phyloP scores from a whole-genome alignment of 2,888 invertebrate species.

The Altica lythri region DNA sequence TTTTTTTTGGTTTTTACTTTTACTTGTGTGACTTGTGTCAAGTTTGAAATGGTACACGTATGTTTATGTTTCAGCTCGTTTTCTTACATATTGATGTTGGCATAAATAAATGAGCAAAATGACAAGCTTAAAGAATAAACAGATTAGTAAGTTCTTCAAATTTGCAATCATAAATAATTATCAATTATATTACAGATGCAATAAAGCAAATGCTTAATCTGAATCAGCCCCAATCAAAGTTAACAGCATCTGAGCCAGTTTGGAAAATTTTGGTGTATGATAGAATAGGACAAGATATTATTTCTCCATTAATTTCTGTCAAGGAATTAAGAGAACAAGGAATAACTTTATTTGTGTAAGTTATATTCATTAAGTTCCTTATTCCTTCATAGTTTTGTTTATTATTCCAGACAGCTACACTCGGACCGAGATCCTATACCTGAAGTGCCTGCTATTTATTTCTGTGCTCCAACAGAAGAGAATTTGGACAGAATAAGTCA shows the following conservation, averaged over 20 bases:
- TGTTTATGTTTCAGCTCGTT: too few relatives aligned
- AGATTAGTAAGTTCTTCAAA: conserved; percentile 64
- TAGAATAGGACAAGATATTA: conserved; percentile 95
- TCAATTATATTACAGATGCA: conserved; percentile 66
- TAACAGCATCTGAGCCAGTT: conserved; percentile 81
- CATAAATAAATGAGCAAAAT: conserved; percentile 52
- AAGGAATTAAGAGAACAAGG: conserved; percentile 95
- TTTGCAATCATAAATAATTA: conserved; percentile 15
- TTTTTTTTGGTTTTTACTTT: too few relatives aligned
- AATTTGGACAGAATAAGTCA: conserved; percentile 93
- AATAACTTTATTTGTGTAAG: conserved; percentile 96
- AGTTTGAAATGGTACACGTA: conserved; percentile 21
- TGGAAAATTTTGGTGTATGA: conserved; percentile 98
- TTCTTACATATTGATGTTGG: background rate
- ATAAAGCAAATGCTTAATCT: conserved; percentile 95
- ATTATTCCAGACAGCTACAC: conserved; percentile 73
- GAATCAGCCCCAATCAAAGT: conserved; percentile 78
- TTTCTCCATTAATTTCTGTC: conserved; percentile 93
- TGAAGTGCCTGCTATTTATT: conserved; percentile 98
- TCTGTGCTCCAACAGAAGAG: conserved; percentile 94
- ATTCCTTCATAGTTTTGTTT: conserved; percentile 16
- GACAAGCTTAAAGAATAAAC: conserved; percentile 72
- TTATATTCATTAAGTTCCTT: too few relatives aligned
- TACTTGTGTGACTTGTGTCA: too few relatives aligned
- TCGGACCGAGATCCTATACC: conserved; percentile 92